phyloP scores from a whole-genome alignment of 2,888 invertebrate species.

The Diarsia mendica region DNA sequence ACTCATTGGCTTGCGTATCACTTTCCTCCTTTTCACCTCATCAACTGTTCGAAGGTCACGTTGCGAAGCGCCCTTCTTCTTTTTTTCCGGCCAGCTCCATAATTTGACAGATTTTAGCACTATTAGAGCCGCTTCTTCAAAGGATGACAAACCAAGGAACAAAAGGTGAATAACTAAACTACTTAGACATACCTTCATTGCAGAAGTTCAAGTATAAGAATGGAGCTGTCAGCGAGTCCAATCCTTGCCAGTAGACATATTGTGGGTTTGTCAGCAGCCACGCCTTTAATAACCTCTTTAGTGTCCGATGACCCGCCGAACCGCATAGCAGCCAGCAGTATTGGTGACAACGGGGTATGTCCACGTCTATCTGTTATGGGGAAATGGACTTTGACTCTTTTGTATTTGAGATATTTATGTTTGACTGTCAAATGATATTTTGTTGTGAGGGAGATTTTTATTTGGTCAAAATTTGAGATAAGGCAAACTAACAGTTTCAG shows the following conservation, averaged over 20 bases:
- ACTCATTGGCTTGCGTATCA: not conserved
- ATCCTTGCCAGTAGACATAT: conserved; percentile 99
- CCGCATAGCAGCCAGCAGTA: conserved; percentile 99
- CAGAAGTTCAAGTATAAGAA: conserved; percentile 99
- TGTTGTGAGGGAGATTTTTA: too few species aligned
- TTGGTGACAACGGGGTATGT: conserved; percentile 99
- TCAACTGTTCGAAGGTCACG: not conserved
- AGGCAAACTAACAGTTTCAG: not conserved
- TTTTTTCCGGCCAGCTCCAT: not conserved
- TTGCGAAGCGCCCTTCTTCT: not conserved
- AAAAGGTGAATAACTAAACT: not conserved
- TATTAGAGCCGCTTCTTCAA: not conserved
- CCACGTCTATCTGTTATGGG: conserved; percentile 96
- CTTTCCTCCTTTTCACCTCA: not conserved
- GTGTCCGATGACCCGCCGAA: conserved; percentile 96
- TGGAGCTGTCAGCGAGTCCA: conserved; percentile 99
- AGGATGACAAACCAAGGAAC: not conserved
- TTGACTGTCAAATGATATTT: not conserved
- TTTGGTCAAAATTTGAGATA: not conserved
- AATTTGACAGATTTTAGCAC: not conserved
- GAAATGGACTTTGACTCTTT: conserved; percentile 31
- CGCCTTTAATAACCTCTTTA: conserved; percentile 98
- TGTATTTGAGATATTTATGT: not conserved
- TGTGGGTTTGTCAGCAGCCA: conserved; percentile 98
- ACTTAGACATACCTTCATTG: conserved; percentile 93